phyloP scores from a whole-genome alignment of 2,113 vertebrate species.

The Pseudonaja textilis region DNA sequence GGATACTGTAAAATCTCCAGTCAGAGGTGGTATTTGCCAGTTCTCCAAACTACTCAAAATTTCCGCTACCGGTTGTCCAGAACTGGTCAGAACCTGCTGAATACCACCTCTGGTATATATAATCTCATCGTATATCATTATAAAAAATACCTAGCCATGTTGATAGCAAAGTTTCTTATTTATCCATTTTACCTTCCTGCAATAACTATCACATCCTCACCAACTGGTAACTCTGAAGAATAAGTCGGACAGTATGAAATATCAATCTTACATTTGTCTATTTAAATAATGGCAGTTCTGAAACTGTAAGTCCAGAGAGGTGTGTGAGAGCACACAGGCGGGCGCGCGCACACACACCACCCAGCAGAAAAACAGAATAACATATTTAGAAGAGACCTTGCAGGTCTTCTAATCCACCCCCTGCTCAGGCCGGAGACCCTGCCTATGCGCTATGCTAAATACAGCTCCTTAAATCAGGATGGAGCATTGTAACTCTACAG shows the following conservation, averaged over 20 bases:
- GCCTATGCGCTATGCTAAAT: neutral
- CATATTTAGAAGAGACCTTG: neutral
- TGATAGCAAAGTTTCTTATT: neutral
- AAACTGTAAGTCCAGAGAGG: neutral
- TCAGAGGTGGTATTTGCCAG: too few relatives aligned
- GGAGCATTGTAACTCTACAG: neutral
- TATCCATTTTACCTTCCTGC: neutral
- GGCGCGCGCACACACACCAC: neutral
- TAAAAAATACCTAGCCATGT: neutral
- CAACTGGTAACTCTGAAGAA: neutral
- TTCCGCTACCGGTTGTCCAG: too few relatives aligned
- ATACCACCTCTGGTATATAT: neutral
- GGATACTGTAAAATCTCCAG: too few relatives aligned
- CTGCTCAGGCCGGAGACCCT: neutral
- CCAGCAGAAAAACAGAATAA: neutral
- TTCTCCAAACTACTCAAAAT: too few relatives aligned
- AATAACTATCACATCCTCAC: neutral
- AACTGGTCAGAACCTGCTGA: too few relatives aligned
- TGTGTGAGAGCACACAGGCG: neutral
- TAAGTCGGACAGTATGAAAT: neutral
- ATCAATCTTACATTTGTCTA: too few relatives aligned
- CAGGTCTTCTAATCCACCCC: neutral
- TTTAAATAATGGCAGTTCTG: neutral
- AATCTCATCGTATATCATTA: neutral
- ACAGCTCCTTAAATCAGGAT: neutral